Evolutionary conservation across 2,113 vertebrate species (phyloP).

Genomic region (Lagopus muta): DNA sequence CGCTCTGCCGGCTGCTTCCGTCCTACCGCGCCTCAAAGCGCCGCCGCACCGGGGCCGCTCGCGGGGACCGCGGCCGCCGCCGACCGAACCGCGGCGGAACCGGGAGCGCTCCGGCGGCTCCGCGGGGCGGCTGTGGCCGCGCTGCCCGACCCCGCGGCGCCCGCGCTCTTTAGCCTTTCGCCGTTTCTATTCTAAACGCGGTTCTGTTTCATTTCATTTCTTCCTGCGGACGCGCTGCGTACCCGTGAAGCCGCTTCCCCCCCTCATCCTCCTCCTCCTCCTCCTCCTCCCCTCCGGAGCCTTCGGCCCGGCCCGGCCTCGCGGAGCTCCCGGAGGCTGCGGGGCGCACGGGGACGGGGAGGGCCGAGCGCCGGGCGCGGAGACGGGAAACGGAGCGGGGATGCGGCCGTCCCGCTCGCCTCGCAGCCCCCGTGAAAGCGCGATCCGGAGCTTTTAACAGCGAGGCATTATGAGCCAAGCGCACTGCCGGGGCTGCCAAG

Average conservation of each 20-base stretch:
- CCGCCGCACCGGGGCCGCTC: neutral
- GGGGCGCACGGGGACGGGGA: no score
- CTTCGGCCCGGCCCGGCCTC: neutral
- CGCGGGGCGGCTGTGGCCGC: no score
- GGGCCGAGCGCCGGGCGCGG: neutral
- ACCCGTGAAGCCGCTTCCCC: no score
- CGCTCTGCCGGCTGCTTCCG: neutral
- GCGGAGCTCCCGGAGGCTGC: neutral
- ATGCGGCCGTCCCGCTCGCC: neutral
- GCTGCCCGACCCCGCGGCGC: no score
- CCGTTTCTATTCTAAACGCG: no score
- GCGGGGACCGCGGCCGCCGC: neutral
- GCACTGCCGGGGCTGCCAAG: conserved; percentile 60
- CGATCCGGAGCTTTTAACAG: neutral
- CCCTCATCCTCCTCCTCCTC: neutral
- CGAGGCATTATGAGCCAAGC: conserved; percentile 31
- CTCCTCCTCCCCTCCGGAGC: neutral
- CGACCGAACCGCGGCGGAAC: no score
- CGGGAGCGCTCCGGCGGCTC: no score
- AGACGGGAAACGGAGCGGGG: neutral
- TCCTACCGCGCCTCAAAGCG: neutral
- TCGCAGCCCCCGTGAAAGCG: neutral
- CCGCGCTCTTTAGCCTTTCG: no score
- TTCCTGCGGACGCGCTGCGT: no score
- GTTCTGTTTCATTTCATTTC: no score